A percentile compares a stretch with the other conserved stretches of the same genome.
These are phyloP conservation scores for Listronotus bonariensis DNA, from an alignment of 1,140 invertebrate genomes.

Conservation along the genomic window DNA sequence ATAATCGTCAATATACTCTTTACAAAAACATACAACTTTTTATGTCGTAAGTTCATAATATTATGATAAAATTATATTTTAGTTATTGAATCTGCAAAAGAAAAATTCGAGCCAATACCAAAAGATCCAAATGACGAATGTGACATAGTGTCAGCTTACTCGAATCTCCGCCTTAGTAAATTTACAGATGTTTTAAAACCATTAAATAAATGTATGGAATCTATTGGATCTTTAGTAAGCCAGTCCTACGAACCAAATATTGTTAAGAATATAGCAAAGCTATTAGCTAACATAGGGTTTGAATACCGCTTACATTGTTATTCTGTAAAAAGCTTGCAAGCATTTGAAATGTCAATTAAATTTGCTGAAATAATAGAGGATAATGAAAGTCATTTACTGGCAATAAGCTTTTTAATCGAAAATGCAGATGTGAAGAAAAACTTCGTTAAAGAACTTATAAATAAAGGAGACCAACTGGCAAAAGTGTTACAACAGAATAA, in stretches of 20 bases:
- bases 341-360: conserved; percentile 25
- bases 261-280: conserved; percentile 3
- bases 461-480: conserved; percentile 2
- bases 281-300: conserved; percentile 8
- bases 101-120: conserved; percentile 15
- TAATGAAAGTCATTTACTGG: conserved; percentile 9
- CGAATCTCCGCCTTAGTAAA: conserved; percentile 24
- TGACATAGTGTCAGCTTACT: conserved; percentile 38
- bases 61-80: conserved; percentile 3
- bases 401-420: conserved; percentile 31
- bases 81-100: conserved; percentile 15
- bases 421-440: conserved; percentile 10
- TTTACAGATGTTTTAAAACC: conserved; percentile 17
- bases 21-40: no score
- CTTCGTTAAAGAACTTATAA: conserved; percentile 14
- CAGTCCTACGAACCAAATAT: background rate
- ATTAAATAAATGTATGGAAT: conserved; percentile 21
- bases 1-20: no score
- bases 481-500: conserved; percentile 2
- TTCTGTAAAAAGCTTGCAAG: conserved; percentile 14
- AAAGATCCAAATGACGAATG: conserved; percentile 38
- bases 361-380: conserved; percentile 9
- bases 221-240: background rate
- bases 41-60: no score
- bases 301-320: conserved; percentile 23